Evolutionary conservation across 2,888 invertebrate genomes (phyloP).

Genomic region (Leucozona laternaria): DNA sequence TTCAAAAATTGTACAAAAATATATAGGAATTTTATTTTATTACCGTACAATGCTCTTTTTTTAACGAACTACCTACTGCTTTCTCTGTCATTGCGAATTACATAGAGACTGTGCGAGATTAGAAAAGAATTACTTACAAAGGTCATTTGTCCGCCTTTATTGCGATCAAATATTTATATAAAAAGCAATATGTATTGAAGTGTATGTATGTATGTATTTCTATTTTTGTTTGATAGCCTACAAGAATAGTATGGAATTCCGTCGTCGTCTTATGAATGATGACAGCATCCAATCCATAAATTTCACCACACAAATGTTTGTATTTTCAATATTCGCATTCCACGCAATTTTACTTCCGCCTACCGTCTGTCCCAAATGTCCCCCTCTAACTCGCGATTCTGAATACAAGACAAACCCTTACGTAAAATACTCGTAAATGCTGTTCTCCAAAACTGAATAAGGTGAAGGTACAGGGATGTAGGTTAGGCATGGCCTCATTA

Average conservation of each 20-base stretch:
- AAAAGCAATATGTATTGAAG: background rate
- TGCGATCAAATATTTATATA: background rate
- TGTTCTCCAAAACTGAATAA: constrained; percentile 1
- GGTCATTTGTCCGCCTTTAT: background rate
- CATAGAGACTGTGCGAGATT: no score
- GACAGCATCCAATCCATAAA: constrained; percentile 10
- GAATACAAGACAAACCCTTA: constrained; percentile 40
- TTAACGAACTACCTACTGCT: no score
- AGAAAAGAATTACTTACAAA: no score
- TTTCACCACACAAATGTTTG: constrained; percentile 5
- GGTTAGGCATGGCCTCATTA: constrained; percentile 1
- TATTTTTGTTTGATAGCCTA: background rate
- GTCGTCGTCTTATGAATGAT: background rate
- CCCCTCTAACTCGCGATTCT: constrained; percentile 3
- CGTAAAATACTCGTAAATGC: constrained; percentile 22
- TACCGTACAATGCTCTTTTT: no score
- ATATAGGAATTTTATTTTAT: no score
- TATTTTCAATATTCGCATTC: constrained; percentile 37
- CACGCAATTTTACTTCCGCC: background rate
- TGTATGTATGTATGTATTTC: background rate
- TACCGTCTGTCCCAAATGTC: background rate
- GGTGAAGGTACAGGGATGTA: background rate
- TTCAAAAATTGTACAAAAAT: no score
- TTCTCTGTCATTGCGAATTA: no score
- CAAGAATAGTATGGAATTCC: background rate